Evolutionary conservation across 2,797 vertebrate genomes (phyloP).

Genomic region (Pachyuromys duprasi): DNA sequence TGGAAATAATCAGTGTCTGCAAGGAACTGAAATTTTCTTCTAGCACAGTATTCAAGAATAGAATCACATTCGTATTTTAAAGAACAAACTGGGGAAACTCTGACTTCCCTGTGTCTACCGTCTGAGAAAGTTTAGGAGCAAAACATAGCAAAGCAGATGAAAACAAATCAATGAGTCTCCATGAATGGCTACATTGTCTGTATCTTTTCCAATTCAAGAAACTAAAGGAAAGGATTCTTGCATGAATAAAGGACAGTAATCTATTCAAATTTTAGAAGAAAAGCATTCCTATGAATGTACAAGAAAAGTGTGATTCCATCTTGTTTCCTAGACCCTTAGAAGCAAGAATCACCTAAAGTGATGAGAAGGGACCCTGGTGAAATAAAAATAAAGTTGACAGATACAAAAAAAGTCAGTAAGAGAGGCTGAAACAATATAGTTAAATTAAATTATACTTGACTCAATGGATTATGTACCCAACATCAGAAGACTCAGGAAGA

Average conservation of each 20-base stretch:
- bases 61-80: background rate
- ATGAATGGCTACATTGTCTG: background rate
- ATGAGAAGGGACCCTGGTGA: background rate
- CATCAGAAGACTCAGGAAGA: background rate
- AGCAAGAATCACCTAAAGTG: slow-evolving; percentile 19
- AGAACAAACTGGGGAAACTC: background rate
- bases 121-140: background rate
- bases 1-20: background rate
- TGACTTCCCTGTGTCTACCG: background rate
- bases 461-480: background rate
- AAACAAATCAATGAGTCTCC: background rate
- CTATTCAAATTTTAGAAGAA: slow-evolving; percentile 5
- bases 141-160: background rate
- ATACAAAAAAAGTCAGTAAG: slow-evolving; percentile 33
- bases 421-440: slow-evolving; percentile 33
- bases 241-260: background rate
- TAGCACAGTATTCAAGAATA: background rate
- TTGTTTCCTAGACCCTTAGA: background rate
- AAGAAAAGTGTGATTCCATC: background rate
- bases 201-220: slow-evolving; percentile 43
- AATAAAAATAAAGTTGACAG: slow-evolving; percentile 10
- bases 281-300: background rate
- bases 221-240: background rate
- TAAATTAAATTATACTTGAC: slow-evolving; percentile 7
- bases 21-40: slow-evolving; percentile 8